Percentiles rank a stretch among this genome's conserved stretches.
These are phyloP conservation scores for Balanococcus diminutus DNA, from an alignment of 2,888 invertebrate species.

Conservation along the genomic window DNA sequence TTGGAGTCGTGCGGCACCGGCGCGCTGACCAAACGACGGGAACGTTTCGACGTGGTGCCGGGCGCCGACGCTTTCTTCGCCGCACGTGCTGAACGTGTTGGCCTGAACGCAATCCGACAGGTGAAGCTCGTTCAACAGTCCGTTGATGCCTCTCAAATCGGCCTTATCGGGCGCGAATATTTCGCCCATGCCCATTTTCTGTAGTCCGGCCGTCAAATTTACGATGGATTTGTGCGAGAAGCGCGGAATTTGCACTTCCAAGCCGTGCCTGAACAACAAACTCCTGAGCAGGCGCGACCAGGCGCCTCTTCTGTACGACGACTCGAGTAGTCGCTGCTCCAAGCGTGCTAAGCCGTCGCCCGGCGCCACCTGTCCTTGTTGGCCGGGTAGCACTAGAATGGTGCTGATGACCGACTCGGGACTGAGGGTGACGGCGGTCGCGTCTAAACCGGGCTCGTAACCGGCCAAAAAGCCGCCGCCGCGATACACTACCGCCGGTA, in stretches of 20 bases:
- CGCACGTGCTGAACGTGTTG: conserved; percentile 83
- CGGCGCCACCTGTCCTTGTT: conserved; percentile 72
- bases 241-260: conserved; percentile 83
- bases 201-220: conserved; percentile 78
- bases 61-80: conserved; percentile 72
- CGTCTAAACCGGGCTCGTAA: conserved; percentile 82
- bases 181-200: conserved; percentile 80
- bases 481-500: conserved; percentile 81
- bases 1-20: conserved; percentile 27
- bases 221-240: conserved; percentile 78
- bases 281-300: conserved; percentile 78
- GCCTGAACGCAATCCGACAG: conserved; percentile 84
- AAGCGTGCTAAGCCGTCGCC: conserved; percentile 78
- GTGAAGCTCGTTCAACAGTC: conserved; percentile 77
- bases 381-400: conserved; percentile 83
- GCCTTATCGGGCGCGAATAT: conserved; percentile 78
- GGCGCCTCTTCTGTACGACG: conserved; percentile 70
- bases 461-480: conserved; percentile 80
- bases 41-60: conserved; percentile 82
- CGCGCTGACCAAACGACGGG: conserved; percentile 70
- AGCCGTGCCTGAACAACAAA: conserved; percentile 74
- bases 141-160: conserved; percentile 77
- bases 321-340: conserved; percentile 72
- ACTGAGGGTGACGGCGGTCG: conserved; percentile 80
- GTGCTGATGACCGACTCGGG: conserved; percentile 75